Evolutionary conservation across 2,888 invertebrate genomes (phyloP).

Genomic region (Conchocele bisecta): DNA sequence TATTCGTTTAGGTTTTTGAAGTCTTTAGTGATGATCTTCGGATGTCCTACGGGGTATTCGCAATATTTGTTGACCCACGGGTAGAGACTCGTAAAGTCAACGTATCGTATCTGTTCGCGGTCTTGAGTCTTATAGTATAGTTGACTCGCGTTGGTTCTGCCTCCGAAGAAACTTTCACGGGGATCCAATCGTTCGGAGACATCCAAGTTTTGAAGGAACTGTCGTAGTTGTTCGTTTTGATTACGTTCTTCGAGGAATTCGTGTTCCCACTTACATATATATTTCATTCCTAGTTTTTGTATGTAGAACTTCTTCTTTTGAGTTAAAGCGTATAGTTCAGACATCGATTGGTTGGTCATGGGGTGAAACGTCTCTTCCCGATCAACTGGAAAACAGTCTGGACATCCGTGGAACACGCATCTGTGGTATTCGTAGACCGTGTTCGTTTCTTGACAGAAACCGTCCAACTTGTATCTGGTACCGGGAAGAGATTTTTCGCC

Average conservation of each 20-base stretch:
- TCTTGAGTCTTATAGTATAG: conserved; percentile 50
- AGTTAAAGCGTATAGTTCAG: conserved; percentile 38
- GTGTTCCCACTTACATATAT: conserved; percentile 48
- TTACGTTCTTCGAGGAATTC: conserved; percentile 13
- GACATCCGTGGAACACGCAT: not conserved
- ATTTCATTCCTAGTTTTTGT: conserved; percentile 30
- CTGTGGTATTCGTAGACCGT: not conserved
- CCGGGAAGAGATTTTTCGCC: too few species aligned
- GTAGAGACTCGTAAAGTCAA: conserved; percentile 52
- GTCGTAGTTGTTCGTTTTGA: not conserved
- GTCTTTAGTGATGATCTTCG: conserved; percentile 15
- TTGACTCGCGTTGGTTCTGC: conserved; percentile 64
- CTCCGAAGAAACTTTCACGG: conserved; percentile 69
- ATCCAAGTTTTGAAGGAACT: not conserved
- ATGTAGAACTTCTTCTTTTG: conserved; percentile 31
- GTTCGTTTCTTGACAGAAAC: conserved; percentile 4
- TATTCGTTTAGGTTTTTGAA: conserved; percentile 28
- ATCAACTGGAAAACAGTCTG: conserved; percentile 18
- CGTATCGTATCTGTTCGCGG: conserved; percentile 57
- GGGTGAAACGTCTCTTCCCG: conserved; percentile 12
- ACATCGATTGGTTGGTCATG: conserved; percentile 13
- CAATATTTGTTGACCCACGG: conserved; percentile 65
- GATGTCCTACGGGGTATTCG: conserved; percentile 63
- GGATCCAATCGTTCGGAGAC: conserved; percentile 49
- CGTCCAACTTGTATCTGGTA: conserved; percentile 3